These are phyloP conservation scores for Yponomeuta plumbellus DNA, from an alignment of 2,888 invertebrate species.

Conservation along the genomic window DNA sequence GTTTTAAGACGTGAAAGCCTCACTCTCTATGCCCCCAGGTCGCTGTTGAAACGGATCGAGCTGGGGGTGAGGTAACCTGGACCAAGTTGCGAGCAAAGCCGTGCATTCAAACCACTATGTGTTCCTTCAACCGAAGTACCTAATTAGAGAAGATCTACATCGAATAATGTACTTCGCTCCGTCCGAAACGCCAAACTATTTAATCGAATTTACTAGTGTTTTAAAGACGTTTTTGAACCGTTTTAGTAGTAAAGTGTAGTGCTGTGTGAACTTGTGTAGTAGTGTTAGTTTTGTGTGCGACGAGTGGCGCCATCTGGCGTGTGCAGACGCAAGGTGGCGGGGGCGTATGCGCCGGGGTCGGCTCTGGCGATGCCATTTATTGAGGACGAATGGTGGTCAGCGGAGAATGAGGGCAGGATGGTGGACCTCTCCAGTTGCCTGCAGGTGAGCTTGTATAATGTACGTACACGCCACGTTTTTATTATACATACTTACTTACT, in stretches of 20 bases:
- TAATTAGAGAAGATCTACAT: conserved; percentile 44
- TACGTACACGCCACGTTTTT: conserved; percentile 9
- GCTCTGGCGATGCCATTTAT: conserved; percentile 95
- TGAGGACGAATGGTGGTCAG: conserved; percentile 97
- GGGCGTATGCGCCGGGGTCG: conserved; percentile 79
- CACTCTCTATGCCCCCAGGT: conserved; percentile 60
- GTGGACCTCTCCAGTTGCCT: conserved; percentile 93
- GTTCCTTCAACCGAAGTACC: conserved; percentile 60
- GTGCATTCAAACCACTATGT: conserved; percentile 42
- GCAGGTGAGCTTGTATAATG: conserved; percentile 74
- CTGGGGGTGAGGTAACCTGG: conserved; percentile 72
- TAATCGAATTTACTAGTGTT: conserved; percentile 69
- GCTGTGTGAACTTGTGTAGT: conserved; percentile 13
- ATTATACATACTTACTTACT: neutral
- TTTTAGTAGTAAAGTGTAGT: conserved; percentile 13
- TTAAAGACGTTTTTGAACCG: conserved; percentile 14
- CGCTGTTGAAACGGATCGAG: conserved; percentile 66
- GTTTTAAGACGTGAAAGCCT: conserved; percentile 70
- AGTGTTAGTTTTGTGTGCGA: conserved; percentile 35
- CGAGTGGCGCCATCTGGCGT: conserved; percentile 58
- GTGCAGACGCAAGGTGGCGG: conserved; percentile 77
- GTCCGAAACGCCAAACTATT: conserved; percentile 70
- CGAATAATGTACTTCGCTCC: conserved; percentile 68
- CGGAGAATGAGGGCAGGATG: conserved; percentile 96
- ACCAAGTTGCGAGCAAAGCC: conserved; percentile 30